Conservation (phyloP, 2,797 vertebrate genomes). For the Argentina silus region DNA sequence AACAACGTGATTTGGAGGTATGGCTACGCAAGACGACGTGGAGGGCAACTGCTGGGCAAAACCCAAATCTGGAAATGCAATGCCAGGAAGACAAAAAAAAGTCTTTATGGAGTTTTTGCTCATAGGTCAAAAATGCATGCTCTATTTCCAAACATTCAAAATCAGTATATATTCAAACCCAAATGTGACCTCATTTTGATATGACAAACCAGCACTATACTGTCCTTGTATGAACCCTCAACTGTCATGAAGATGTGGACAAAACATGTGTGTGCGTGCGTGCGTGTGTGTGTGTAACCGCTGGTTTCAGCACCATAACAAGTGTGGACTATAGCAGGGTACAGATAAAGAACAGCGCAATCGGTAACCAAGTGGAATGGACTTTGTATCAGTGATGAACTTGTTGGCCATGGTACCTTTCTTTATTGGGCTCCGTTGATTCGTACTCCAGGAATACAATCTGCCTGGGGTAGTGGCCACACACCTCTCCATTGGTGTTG, state of each 20-base stretch:
- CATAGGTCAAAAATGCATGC: neutral
- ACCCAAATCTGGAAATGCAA: neutral
- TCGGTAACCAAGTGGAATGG: slow-evolving; percentile 43
- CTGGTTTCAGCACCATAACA: slow-evolving; percentile 38
- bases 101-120: slow-evolving; percentile 1
- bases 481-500: slow-evolving; percentile 91
- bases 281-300: slow-evolving; percentile 21
- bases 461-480: slow-evolving; percentile 94
- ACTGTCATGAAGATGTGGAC: neutral
- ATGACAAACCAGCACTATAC: no score
- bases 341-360: slow-evolving; percentile 51
- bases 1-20: no score
- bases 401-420: slow-evolving; percentile 75
- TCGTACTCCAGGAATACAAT: slow-evolving; percentile 95
- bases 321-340: slow-evolving; percentile 20
- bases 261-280: neutral
- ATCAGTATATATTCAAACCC: neutral
- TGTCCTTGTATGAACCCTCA: neutral
- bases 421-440: slow-evolving; percentile 80
- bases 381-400: slow-evolving; percentile 43
- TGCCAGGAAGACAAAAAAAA: neutral
- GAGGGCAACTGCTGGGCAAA: neutral
- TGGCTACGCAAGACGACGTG: neutral
- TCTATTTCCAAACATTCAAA: slow-evolving; percentile 5
- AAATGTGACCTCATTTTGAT: neutral